Evolutionary conservation across 2,888 invertebrate species (phyloP).

Genomic region (Ectropis crepuscularia): DNA sequence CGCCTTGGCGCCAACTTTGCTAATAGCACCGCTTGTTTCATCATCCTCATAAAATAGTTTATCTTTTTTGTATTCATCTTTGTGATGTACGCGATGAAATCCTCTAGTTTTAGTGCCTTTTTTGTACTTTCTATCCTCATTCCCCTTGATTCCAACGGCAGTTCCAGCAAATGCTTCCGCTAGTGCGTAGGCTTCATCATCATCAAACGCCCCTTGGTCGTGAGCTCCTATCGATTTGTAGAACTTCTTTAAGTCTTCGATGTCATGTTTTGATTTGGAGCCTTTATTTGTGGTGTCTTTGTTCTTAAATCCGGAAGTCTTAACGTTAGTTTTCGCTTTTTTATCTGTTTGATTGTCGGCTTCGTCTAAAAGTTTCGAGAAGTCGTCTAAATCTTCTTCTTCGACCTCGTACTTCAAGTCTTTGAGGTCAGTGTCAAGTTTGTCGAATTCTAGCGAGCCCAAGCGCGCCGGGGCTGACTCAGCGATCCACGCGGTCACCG

Average conservation of each 20-base stretch:
- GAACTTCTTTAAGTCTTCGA: slow-evolving; percentile 65
- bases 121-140: slow-evolving; percentile 77
- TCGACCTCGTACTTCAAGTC: slow-evolving; percentile 66
- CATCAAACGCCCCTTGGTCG: slow-evolving; percentile 65
- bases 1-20: slow-evolving; percentile 80
- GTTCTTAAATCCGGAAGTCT: slow-evolving; percentile 62
- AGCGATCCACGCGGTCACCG: slow-evolving; percentile 60
- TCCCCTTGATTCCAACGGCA: slow-evolving; percentile 70
- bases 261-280: slow-evolving; percentile 57
- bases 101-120: slow-evolving; percentile 85
- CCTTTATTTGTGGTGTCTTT: slow-evolving; percentile 61
- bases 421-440: slow-evolving; percentile 63
- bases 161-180: slow-evolving; percentile 68
- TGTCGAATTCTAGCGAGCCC: slow-evolving; percentile 62
- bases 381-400: slow-evolving; percentile 67
- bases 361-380: slow-evolving; percentile 58
- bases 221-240: slow-evolving; percentile 60
- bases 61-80: slow-evolving; percentile 86
- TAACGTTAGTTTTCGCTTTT: slow-evolving; percentile 48
- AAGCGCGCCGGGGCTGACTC: slow-evolving; percentile 62
- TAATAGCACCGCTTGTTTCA: slow-evolving; percentile 78
- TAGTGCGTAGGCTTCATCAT: slow-evolving; percentile 70
- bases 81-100: slow-evolving; percentile 84
- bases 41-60: slow-evolving; percentile 85
- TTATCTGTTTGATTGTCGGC: slow-evolving; percentile 43